Evolutionary conservation across 2,888 invertebrate genomes (phyloP).

Genomic region (Watsonalla binaria): DNA sequence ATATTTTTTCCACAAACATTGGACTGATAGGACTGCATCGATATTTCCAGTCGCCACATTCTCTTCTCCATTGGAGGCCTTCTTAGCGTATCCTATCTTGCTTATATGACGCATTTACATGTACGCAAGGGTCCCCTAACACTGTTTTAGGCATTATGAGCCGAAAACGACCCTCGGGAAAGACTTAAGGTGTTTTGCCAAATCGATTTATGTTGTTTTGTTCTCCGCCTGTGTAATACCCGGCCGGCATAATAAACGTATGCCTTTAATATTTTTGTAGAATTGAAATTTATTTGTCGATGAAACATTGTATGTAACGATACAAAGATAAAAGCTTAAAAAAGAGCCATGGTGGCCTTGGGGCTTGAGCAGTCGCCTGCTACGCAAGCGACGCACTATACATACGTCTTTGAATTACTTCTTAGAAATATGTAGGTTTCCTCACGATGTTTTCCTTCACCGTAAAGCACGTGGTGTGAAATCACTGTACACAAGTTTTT

Average conservation of each 20-base stretch:
- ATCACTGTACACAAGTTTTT: too few species aligned
- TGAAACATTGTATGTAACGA: too few species aligned
- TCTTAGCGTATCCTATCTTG: not conserved
- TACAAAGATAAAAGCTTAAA: too few species aligned
- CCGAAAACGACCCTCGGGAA: constrained; percentile 13
- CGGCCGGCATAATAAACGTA: constrained; percentile 4
- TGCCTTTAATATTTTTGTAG: constrained; percentile 10
- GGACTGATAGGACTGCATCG: not conserved
- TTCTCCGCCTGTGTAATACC: constrained; percentile 7
- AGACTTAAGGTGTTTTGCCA: constrained; percentile 27
- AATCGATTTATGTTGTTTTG: constrained; percentile 30
- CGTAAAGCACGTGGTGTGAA: too few species aligned
- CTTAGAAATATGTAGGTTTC: too few species aligned
- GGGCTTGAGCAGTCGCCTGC: too few species aligned
- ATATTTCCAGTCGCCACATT: not conserved
- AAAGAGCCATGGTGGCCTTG: too few species aligned
- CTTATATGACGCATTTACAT: constrained; percentile 19
- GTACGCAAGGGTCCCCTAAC: constrained; percentile 17
- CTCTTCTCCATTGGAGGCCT: not conserved
- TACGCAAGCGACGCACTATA: too few species aligned
- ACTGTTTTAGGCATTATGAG: constrained; percentile 25
- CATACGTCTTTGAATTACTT: too few species aligned
- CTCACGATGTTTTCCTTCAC: too few species aligned
- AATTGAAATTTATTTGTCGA: not conserved
- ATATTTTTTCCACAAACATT: too few species aligned